Conservation (phyloP, 2,113 vertebrate species). For the Rattus rattus region DNA sequence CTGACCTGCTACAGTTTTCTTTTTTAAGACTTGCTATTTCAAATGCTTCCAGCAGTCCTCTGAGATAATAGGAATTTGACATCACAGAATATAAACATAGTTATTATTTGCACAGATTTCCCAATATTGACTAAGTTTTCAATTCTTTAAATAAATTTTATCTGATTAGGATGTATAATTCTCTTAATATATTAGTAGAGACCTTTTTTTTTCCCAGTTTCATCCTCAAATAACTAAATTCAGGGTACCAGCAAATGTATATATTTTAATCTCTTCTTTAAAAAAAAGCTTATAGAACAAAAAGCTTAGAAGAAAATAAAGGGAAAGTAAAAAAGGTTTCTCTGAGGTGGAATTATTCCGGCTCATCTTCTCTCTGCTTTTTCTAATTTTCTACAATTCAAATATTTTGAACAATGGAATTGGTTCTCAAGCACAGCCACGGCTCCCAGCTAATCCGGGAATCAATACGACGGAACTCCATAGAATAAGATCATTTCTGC, state of each 20-base stretch:
- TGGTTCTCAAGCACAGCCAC: background rate
- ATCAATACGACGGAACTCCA: background rate
- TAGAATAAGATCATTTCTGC: background rate
- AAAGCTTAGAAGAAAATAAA: conserved; percentile 16
- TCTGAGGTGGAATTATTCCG: background rate
- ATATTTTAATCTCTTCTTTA: background rate
- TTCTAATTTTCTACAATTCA: conserved; percentile 11
- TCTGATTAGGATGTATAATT: background rate
- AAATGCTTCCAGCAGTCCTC: background rate
- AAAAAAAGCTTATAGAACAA: background rate
- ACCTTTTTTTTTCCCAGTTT: background rate
- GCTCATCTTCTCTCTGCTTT: background rate
- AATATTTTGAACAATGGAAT: background rate
- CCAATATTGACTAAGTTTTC: background rate
- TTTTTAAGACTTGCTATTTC: background rate
- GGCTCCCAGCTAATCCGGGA: background rate
- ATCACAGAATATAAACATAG: conserved; percentile 10
- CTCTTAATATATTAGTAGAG: conserved; percentile 11
- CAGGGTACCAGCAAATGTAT: background rate
- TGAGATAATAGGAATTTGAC: background rate
- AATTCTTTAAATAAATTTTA: conserved; percentile 32
- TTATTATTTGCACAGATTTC: conserved; percentile 4
- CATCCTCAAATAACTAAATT: conserved; percentile 1
- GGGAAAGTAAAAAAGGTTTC: background rate
- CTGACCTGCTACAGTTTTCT: background rate